A percentile compares a stretch with the other conserved stretches of the same genome.
These are phyloP conservation scores for Catajapyx aquilonaris DNA, from an alignment of 1,140 invertebrate genomes.

Conservation along the genomic window DNA sequence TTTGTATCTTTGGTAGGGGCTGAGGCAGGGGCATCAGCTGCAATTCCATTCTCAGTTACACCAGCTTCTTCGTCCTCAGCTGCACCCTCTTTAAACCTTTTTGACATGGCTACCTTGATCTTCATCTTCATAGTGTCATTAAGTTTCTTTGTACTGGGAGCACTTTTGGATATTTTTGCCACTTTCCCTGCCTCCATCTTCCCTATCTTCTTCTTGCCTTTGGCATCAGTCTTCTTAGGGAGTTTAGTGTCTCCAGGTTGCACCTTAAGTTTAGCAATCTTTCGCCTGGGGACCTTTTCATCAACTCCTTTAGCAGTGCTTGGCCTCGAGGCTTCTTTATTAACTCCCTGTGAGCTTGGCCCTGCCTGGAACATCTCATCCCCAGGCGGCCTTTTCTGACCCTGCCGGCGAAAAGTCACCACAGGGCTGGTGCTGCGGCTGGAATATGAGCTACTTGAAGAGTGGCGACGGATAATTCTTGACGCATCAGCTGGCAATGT, in stretches of 20 bases:
- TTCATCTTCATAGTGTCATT: constrained; percentile 7
- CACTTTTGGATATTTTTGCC: neutral
- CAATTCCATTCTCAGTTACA: neutral
- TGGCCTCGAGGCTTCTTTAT: neutral
- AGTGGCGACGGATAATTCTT: constrained; percentile 53
- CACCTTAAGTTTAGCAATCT: neutral
- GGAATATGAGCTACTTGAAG: constrained; percentile 52
- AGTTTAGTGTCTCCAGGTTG: too few relatives aligned
- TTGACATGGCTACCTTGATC: constrained; percentile 10
- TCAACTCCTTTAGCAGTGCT: neutral
- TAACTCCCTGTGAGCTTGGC: neutral
- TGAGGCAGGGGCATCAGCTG: neutral
- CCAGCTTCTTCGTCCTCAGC: constrained; percentile 13
- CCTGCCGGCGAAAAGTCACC: neutral
- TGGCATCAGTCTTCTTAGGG: constrained; percentile 2
- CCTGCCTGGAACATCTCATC: neutral
- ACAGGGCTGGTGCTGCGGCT: constrained; percentile 35
- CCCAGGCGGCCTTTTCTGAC: neutral
- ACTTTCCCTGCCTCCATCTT: neutral
- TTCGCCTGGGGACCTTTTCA: neutral
- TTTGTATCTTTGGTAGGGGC: neutral
- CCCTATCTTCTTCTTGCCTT: neutral
- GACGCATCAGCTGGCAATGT: constrained; percentile 43
- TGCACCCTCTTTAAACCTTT: constrained; percentile 12
- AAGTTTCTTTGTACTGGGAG: constrained; percentile 5